Conservation (phyloP, 2,888 invertebrate genomes). For the Amphipoea oculea region DNA sequence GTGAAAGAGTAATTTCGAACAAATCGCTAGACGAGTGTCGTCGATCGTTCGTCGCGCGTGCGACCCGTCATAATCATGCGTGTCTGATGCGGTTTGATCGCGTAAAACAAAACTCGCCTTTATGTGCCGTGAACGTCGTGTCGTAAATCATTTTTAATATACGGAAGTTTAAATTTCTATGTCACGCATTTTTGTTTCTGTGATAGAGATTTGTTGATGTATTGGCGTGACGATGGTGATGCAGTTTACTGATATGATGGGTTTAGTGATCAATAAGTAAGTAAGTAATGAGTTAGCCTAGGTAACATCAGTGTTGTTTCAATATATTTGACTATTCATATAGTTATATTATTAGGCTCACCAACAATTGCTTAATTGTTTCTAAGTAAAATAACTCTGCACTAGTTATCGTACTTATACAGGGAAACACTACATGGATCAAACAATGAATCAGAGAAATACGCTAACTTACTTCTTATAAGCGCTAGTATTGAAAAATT, state of each 20-base stretch:
- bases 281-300: too few species aligned
- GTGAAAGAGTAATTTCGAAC: conserved; percentile 65
- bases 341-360: too few species aligned
- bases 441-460: too few species aligned
- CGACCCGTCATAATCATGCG: conserved; percentile 61
- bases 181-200: conserved; percentile 43
- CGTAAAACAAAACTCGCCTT: conserved; percentile 62
- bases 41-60: conserved; percentile 62
- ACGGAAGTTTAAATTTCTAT: conserved; percentile 50
- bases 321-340: too few species aligned
- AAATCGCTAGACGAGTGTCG: conserved; percentile 59
- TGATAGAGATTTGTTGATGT: conserved; percentile 21
- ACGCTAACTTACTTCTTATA: too few species aligned
- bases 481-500: too few species aligned
- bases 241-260: conserved; percentile 5
- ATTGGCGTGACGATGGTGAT: conserved; percentile 13
- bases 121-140: conserved; percentile 52
- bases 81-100: conserved; percentile 58
- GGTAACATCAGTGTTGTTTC: too few species aligned
- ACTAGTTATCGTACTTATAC: too few species aligned
- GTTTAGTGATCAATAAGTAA: background rate
- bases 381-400: too few species aligned
- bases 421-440: too few species aligned
- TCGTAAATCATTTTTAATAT: conserved; percentile 59
- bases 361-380: too few species aligned